These are phyloP conservation scores for Poecilobothrus nobilitatus DNA, from an alignment of 2,888 invertebrate species.

Conservation along the genomic window DNA sequence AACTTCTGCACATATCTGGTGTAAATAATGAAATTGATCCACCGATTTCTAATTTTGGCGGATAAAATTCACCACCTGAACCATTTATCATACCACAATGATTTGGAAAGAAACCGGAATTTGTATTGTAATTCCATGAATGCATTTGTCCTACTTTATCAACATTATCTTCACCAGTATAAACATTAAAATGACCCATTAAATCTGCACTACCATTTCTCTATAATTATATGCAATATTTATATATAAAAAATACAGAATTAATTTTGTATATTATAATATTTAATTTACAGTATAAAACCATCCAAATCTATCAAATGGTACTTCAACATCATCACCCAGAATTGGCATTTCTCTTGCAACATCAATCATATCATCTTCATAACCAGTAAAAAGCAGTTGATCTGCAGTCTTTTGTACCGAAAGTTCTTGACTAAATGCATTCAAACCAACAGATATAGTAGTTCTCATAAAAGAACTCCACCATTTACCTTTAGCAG, in stretches of 20 bases:
- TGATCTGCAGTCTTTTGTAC: constrained; percentile 58
- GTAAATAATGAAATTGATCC: constrained; percentile 57
- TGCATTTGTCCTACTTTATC: constrained; percentile 58
- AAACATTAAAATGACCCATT: constrained; percentile 70
- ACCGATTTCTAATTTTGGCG: constrained; percentile 53
- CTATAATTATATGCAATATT: constrained; percentile 43
- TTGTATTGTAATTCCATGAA: constrained; percentile 61
- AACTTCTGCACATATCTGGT: constrained; percentile 66
- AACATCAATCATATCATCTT: constrained; percentile 61
- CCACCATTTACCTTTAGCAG: constrained; percentile 49
- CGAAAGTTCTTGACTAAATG: constrained; percentile 50
- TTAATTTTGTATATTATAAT: neutral
- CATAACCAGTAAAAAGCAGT: constrained; percentile 72
- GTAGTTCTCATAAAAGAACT: constrained; percentile 49
- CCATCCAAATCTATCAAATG: constrained; percentile 75
- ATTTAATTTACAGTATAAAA: constrained; percentile 56
- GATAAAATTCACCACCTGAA: constrained; percentile 73
- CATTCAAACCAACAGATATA: constrained; percentile 52
- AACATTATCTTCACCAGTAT: constrained; percentile 57
- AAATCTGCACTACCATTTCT: constrained; percentile 65
- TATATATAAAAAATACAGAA: too few relatives aligned
- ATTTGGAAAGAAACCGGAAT: constrained; percentile 46
- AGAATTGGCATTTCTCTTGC: constrained; percentile 53
- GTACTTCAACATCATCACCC: constrained; percentile 49
- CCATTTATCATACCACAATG: constrained; percentile 57